A percentile compares a stretch with the other conserved stretches of the same genome.
phyloP scores from a whole-genome alignment of 2,888 invertebrate species.

The Caenorhabditis sinica region DNA sequence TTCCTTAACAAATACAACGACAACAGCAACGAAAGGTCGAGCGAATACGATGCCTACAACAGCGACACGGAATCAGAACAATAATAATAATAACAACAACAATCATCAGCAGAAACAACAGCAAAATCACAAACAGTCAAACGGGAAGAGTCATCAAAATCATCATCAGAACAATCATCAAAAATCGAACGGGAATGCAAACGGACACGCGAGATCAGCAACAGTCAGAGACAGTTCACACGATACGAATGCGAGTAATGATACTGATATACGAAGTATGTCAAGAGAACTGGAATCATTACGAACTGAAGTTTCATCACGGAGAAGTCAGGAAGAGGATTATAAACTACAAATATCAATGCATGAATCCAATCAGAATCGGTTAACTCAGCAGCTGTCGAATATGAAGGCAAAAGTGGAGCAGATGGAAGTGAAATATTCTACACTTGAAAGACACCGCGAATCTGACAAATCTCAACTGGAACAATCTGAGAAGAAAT shows the following conservation, averaged over 20 bases:
- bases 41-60: slow-evolving; percentile 54
- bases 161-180: slow-evolving; percentile 45
- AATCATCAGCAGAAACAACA: slow-evolving; percentile 21
- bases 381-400: slow-evolving; percentile 88
- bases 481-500: slow-evolving; percentile 89
- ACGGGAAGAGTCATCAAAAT: slow-evolving; percentile 42
- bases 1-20: slow-evolving; percentile 37
- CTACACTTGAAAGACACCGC: slow-evolving; percentile 89
- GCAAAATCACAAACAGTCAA: slow-evolving; percentile 36
- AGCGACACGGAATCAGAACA: slow-evolving; percentile 38
- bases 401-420: slow-evolving; percentile 92
- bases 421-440: slow-evolving; percentile 92
- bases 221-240: slow-evolving; percentile 54
- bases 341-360: slow-evolving; percentile 88
- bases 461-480: slow-evolving; percentile 91
- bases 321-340: slow-evolving; percentile 89
- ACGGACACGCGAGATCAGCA: slow-evolving; percentile 34
- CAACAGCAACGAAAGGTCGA: slow-evolving; percentile 47
- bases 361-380: slow-evolving; percentile 88
- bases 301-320: slow-evolving; percentile 89
- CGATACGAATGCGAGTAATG: slow-evolving; percentile 57
- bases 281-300: slow-evolving; percentile 88
- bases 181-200: slow-evolving; percentile 48
- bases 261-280: slow-evolving; percentile 46
- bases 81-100: slow-evolving; percentile 36